A percentile compares a stretch with the other conserved stretches of the same genome.
These are phyloP conservation scores for Syngnathus scovelli DNA, from an alignment of 2,113 vertebrate species.

Conservation along the genomic window DNA sequence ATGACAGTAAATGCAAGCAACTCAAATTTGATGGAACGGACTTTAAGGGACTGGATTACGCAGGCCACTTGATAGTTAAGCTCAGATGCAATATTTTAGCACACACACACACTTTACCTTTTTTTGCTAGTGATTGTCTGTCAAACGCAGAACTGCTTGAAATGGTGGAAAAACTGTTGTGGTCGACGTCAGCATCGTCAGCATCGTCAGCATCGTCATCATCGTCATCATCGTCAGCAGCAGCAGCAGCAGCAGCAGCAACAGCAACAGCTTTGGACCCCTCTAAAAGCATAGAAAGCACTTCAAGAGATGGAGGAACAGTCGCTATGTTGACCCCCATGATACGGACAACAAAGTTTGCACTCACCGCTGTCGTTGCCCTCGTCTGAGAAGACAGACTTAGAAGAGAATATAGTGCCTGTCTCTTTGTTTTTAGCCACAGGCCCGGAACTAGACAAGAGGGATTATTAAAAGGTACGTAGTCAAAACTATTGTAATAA, in stretches of 20 bases:
- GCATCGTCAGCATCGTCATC: too few species aligned
- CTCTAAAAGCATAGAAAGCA: conserved; percentile 65
- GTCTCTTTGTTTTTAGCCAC: conserved; percentile 72
- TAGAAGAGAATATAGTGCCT: conserved; percentile 61
- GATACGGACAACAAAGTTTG: neutral
- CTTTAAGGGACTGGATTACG: too few species aligned
- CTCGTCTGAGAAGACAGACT: conserved; percentile 79
- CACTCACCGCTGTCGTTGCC: conserved; percentile 83
- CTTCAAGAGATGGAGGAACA: too few species aligned
- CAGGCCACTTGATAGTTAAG: too few species aligned
- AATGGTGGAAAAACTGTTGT: conserved; percentile 80
- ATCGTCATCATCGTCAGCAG: too few species aligned
- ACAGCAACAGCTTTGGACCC: conserved; percentile 63
- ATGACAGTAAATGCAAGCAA: too few species aligned
- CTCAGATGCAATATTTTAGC: too few species aligned
- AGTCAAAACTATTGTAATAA: neutral
- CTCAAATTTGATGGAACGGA: too few species aligned
- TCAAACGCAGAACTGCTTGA: conserved; percentile 82
- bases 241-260: too few species aligned
- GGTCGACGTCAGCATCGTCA: conserved; percentile 60
- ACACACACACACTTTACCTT: conserved; percentile 69
- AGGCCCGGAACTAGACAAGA: conserved; percentile 67
- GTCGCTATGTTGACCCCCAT: too few species aligned
- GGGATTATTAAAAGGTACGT: neutral
- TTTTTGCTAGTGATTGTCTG: conserved; percentile 80